phyloP scores from a whole-genome alignment of 2,113 vertebrate genomes.

The Macroglossus sobrinus region DNA sequence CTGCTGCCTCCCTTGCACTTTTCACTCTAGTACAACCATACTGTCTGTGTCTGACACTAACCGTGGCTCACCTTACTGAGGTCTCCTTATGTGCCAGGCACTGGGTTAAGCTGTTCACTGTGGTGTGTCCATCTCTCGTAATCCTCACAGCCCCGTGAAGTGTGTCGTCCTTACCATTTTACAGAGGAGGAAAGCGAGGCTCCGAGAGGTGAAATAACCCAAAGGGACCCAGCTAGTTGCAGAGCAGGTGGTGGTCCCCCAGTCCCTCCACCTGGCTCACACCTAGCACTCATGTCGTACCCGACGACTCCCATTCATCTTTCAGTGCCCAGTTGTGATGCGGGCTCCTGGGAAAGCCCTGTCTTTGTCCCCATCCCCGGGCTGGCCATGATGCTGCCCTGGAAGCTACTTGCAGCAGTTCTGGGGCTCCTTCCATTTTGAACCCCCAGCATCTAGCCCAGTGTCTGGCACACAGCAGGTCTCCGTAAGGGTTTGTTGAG shows the following conservation, averaged over 20 bases:
- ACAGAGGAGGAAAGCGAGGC: neutral
- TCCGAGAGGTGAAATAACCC: neutral
- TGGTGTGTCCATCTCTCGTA: neutral
- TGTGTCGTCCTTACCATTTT: neutral
- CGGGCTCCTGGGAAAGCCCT: neutral
- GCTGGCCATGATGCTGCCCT: neutral
- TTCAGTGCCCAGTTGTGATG: neutral
- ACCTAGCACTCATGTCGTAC: accelerated
- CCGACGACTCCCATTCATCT: neutral
- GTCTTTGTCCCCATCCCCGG: neutral
- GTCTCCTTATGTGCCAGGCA: slow-evolving; percentile 53
- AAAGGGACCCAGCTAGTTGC: too few relatives aligned
- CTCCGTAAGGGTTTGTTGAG: slow-evolving; percentile 35
- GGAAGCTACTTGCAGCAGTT: neutral
- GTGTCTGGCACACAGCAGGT: slow-evolving; percentile 52
- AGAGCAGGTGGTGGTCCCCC: neutral
- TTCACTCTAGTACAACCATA: neutral
- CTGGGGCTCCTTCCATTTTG: neutral
- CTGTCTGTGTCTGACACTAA: slow-evolving; percentile 36
- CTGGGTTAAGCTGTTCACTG: neutral
- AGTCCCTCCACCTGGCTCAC: neutral
- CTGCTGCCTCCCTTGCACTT: slow-evolving; percentile 45
- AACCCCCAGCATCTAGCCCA: neutral
- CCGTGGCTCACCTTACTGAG: slow-evolving; percentile 3
- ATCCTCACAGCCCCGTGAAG: neutral